phyloP scores from a whole-genome alignment of 2,888 invertebrate genomes.

The Perizoma affinitatum region DNA sequence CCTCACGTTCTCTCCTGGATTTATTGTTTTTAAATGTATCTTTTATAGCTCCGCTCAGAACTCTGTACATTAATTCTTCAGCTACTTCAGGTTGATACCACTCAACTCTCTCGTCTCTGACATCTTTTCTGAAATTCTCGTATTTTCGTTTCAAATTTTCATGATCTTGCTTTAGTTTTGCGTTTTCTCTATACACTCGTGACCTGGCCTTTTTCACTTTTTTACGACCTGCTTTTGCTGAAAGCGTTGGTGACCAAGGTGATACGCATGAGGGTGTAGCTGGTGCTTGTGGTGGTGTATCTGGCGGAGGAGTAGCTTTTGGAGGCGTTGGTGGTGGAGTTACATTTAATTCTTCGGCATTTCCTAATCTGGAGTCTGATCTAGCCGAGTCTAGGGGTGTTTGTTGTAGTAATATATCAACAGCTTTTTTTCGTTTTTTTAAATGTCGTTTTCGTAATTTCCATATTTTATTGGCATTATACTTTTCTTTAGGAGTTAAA shows the following conservation, averaged over 20 bases:
- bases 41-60: too few relatives aligned
- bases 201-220: slow-evolving; percentile 27
- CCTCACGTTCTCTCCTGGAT: too few relatives aligned
- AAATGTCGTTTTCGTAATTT: slow-evolving; percentile 9
- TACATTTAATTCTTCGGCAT: slow-evolving; percentile 15
- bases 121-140: slow-evolving; percentile 33
- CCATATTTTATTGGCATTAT: slow-evolving; percentile 25
- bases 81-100: too few relatives aligned
- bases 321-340: too few relatives aligned
- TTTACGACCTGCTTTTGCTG: slow-evolving; percentile 8
- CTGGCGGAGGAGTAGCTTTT: too few relatives aligned
- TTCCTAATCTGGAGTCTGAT: background rate
- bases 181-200: slow-evolving; percentile 28
- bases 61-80: too few relatives aligned
- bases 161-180: slow-evolving; percentile 21
- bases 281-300: background rate
- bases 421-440: background rate
- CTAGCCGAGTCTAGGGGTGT: background rate
- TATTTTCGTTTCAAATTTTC: slow-evolving; percentile 22
- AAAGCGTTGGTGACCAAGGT: too few relatives aligned
- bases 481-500: slow-evolving; percentile 25
- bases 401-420: background rate
- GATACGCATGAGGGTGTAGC: too few relatives aligned
- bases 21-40: too few relatives aligned
- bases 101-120: too few relatives aligned